phyloP scores from a whole-genome alignment of 2,797 vertebrate genomes.

The Poeciliopsis paucimaculata region DNA sequence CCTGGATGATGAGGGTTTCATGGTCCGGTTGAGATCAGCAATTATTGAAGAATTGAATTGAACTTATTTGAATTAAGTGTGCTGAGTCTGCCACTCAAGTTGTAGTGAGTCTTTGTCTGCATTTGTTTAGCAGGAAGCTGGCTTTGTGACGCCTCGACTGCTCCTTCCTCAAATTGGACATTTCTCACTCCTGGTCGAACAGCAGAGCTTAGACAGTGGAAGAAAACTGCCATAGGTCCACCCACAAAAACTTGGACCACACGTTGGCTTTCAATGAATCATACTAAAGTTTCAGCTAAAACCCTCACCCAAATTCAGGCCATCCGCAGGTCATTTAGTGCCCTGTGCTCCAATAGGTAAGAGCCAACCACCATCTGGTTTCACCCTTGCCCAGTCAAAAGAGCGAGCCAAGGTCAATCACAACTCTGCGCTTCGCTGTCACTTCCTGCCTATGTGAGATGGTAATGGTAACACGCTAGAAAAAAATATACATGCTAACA shows the following conservation, averaged over 20 bases:
- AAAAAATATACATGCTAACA: not conserved
- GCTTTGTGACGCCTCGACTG: not conserved
- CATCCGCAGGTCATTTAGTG: not conserved
- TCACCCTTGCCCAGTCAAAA: not conserved
- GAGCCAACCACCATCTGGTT: not conserved
- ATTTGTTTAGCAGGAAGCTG: too few relatives aligned
- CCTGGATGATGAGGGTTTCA: not conserved
- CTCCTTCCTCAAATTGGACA: not conserved
- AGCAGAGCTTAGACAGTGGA: not conserved
- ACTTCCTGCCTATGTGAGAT: not conserved
- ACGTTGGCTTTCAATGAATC: not conserved
- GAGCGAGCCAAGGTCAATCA: not conserved
- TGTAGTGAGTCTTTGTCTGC: not conserved
- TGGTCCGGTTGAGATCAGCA: not conserved
- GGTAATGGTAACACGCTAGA: not conserved
- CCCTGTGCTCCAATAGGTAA: not conserved
- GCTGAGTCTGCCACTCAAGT: not conserved
- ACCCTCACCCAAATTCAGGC: not conserved
- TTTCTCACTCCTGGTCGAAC: not conserved
- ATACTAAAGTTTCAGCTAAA: not conserved
- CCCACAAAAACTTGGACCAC: not conserved
- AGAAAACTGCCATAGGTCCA: not conserved
- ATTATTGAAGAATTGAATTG: not conserved
- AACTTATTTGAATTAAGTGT: not conserved
- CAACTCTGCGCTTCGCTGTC: not conserved